phyloP scores from a whole-genome alignment of 1,140 invertebrate species.

The Episyrphus balteatus region DNA sequence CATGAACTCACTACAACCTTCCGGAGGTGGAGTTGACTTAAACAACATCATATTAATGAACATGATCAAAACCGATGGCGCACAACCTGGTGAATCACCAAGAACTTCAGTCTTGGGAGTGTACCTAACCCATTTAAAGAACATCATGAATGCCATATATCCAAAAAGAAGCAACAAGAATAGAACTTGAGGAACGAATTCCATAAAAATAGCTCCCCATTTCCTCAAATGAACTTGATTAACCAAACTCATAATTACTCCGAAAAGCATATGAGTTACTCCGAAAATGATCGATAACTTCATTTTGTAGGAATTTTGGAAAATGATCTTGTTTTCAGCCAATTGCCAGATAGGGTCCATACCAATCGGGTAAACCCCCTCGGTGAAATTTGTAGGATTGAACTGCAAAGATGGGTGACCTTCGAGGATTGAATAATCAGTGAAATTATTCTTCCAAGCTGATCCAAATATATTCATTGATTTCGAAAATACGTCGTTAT shows the following conservation, averaged over 20 bases:
- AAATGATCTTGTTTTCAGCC: constrained; percentile 89
- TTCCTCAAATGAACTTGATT: constrained; percentile 80
- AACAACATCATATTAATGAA: constrained; percentile 89
- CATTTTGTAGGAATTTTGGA: constrained; percentile 99
- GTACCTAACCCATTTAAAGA: constrained; percentile 84
- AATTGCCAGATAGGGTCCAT: constrained; percentile 79
- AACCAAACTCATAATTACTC: constrained; percentile 74
- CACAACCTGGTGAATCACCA: constrained; percentile 51
- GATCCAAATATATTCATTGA: constrained; percentile 89
- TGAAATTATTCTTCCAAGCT: constrained; percentile 56
- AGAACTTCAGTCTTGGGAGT: constrained; percentile 40
- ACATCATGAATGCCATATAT: constrained; percentile 85
- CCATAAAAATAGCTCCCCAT: constrained; percentile 68
- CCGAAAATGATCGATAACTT: constrained; percentile 95
- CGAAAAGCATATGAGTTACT: constrained; percentile 93
- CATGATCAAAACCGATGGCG: constrained; percentile 77
- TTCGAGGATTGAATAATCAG: constrained; percentile 42
- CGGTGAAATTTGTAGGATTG: constrained; percentile 47
- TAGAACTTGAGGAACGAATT: constrained; percentile 87
- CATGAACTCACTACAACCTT: constrained; percentile 55
- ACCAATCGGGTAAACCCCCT: constrained; percentile 25
- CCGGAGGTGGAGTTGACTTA: constrained; percentile 39
- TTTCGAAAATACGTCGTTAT: constrained; percentile 96
- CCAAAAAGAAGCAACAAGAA: constrained; percentile 84
- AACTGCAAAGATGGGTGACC: constrained; percentile 44